These are phyloP conservation scores for Ceratosolen fusciceps DNA, from an alignment of 1,140 invertebrate genomes.

Conservation along the genomic window DNA sequence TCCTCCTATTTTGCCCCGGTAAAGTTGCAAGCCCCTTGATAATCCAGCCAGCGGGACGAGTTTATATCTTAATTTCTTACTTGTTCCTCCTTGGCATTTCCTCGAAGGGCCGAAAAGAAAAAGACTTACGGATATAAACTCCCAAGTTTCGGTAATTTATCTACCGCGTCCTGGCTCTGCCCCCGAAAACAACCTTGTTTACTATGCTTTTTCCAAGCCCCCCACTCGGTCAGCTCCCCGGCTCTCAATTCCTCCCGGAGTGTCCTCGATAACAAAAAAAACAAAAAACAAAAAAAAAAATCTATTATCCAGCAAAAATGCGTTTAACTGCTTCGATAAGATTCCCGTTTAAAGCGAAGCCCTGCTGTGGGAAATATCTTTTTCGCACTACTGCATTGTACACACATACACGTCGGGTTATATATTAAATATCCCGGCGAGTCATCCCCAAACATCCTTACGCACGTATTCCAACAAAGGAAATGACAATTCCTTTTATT, in stretches of 20 bases:
- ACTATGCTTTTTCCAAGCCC: not conserved
- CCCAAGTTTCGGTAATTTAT: slow-evolving; percentile 1
- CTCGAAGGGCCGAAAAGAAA: not conserved
- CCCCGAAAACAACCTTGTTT: not conserved
- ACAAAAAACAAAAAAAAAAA: no score
- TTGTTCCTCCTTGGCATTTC: not conserved
- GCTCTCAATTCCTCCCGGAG: not conserved
- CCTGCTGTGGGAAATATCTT: not conserved
- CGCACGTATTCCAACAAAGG: no score
- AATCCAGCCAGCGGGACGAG: not conserved
- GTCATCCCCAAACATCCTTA: no score
- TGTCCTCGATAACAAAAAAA: not conserved
- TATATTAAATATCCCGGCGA: no score
- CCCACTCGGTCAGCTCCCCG: not conserved
- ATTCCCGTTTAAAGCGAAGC: not conserved
- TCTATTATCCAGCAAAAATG: not conserved
- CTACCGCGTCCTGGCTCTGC: not conserved
- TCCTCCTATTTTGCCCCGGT: no score
- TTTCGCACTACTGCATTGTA: not conserved
- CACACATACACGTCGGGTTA: no score
- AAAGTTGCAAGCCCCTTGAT: not conserved
- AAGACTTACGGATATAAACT: not conserved
- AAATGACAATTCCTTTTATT: no score
- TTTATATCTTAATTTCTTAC: slow-evolving; percentile 12
- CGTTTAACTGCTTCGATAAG: not conserved